Base-by-base conservation (phyloP, 1,140 invertebrate species). In the Colletes latitarsis region DNA sequence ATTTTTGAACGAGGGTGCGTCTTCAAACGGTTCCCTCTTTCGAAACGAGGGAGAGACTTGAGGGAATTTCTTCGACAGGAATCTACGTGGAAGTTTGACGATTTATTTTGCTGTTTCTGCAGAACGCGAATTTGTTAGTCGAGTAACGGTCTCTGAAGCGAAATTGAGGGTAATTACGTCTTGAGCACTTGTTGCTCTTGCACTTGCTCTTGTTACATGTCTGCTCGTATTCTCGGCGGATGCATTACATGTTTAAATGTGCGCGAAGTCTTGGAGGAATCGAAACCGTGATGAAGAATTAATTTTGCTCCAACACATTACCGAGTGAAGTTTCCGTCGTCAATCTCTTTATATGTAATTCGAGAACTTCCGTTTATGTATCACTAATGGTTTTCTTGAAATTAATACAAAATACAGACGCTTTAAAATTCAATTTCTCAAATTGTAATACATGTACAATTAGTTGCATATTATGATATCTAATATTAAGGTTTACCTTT, bases 121-220 rank as follows among this genome's bases (percentile, higher is more conserved):
- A 46, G 70, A 39, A 73, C 62, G 62, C 77, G 39, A 66, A 82
- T 85, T 86, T 85, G 76, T 82, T 85, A 57, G 58, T 67, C 55
- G 53, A 57, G 67, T 68, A 85, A 86, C 84, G 60, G 70, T 69
- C 74, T 78, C 80, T 76, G 75, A 85, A 76, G 72, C 85, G 81
- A 86, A 82, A 64, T 86, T 43, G 76, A 76, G 64, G 52, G 70
- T 83, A 86, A 86, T 86, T 86, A 86, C 85, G 74, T 78, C 75
- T 70, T 64, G 74, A 71, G 85, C 84, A 86, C 85, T 86, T 86
- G 85, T 86, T 86, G 85, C 85, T 86, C 76, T 86, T 86, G 85
- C 85, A 85, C 76, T 86, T 85, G 71, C 71, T 85, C 75, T 85
- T 86, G 84, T 85, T 86, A 77, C 60, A 79, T 85, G 73, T 70